phyloP scores from a whole-genome alignment of 2,113 vertebrate species.

The Psammodynastes pulverulentus region DNA sequence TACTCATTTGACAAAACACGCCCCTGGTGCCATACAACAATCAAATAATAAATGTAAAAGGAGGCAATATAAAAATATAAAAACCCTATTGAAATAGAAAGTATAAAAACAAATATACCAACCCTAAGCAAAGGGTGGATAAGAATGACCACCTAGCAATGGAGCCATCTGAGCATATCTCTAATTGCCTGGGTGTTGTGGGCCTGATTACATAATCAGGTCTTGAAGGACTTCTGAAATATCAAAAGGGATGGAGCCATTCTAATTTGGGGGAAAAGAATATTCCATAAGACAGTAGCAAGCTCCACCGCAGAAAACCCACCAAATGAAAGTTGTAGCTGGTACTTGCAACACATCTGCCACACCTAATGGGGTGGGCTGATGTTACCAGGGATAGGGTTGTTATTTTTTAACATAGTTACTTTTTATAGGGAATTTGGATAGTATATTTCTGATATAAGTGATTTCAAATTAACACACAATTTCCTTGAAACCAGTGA shows the following conservation, averaged over 20 bases:
- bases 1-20: neutral
- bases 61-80: neutral
- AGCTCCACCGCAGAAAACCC: neutral
- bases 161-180: neutral
- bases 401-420: neutral
- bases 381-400: neutral
- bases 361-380: neutral
- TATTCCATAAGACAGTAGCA: neutral
- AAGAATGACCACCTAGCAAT: neutral
- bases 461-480: neutral
- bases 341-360: neutral
- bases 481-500: neutral
- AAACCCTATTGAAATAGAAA: neutral
- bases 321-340: neutral
- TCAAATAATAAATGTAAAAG: neutral
- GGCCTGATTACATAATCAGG: neutral
- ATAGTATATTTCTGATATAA: neutral
- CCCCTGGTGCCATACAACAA: neutral
- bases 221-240: neutral
- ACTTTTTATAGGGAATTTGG: neutral
- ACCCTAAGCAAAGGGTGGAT: neutral
- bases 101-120: neutral
- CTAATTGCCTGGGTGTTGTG: neutral
- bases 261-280: neutral
- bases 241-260: neutral